Evolutionary conservation across 2,888 invertebrate species (phyloP).

Genomic region (Sphaeridia pumilis): DNA sequence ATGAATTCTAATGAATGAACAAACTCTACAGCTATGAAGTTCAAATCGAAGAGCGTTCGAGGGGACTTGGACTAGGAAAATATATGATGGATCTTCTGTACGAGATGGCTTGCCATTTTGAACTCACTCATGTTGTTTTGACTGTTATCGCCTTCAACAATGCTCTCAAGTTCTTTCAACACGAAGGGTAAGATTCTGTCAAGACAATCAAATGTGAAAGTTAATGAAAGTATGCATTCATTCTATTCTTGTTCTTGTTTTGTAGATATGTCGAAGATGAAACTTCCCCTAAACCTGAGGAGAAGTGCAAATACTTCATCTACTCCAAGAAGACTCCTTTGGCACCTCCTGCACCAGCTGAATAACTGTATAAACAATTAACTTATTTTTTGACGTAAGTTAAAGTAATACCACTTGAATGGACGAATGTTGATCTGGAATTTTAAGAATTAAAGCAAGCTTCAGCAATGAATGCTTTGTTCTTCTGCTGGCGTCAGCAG

Average conservation of each 20-base stretch:
- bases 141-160: conserved; percentile 70
- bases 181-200: conserved; percentile 51
- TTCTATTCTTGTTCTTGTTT: neutral
- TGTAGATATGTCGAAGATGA: conserved; percentile 53
- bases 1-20: no score
- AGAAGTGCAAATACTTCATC: conserved; percentile 50
- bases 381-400: no score
- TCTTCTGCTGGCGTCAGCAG: no score
- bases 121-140: conserved; percentile 67
- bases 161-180: conserved; percentile 61
- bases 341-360: neutral
- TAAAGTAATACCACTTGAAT: no score
- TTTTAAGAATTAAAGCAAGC: no score
- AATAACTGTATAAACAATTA: no score
- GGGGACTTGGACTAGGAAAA: conserved; percentile 69
- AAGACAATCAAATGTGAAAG: neutral
- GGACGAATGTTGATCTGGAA: no score
- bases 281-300: conserved; percentile 52
- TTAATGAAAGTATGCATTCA: conserved; percentile 1
- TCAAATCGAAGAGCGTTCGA: conserved; percentile 58
- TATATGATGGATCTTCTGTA: conserved; percentile 69
- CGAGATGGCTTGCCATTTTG: conserved; percentile 56
- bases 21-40: conserved; percentile 77
- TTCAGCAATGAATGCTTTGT: no score
- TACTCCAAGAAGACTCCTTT: conserved; percentile 41